Percentiles rank a stretch among this genome's conserved stretches.
Conservation (phyloP, 2,113 vertebrate species). For the Columba livia region DNA sequence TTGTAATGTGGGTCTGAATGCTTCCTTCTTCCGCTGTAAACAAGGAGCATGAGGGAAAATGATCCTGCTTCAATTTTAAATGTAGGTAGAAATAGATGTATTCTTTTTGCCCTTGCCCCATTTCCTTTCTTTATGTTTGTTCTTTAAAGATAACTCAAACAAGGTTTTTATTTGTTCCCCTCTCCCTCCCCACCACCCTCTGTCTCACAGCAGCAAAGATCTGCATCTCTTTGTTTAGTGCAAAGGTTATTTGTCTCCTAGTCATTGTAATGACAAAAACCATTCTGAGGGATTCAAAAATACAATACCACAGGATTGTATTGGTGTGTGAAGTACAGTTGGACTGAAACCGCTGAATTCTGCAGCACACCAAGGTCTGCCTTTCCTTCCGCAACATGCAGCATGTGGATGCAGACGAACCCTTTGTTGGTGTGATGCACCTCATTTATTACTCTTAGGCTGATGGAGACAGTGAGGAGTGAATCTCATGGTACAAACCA, state of each 20-base stretch:
- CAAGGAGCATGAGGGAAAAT: neutral
- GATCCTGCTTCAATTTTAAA: neutral
- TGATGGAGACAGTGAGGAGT: slow-evolving; percentile 75
- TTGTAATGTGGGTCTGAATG: neutral
- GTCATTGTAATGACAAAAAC: neutral
- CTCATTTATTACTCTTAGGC: slow-evolving; percentile 80
- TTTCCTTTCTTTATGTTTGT: neutral
- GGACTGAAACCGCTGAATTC: slow-evolving; percentile 60
- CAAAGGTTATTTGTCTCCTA: neutral
- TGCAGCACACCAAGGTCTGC: slow-evolving; percentile 67
- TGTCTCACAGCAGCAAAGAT: neutral
- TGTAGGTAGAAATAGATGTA: neutral
- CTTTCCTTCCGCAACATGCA: slow-evolving; percentile 75
- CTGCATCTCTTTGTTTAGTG: neutral
- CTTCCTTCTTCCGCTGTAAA: neutral
- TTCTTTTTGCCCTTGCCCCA: neutral
- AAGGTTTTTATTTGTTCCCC: neutral
- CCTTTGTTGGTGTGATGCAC: slow-evolving; percentile 79
- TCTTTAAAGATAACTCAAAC: neutral
- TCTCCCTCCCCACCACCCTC: neutral
- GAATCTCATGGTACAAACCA: slow-evolving; percentile 76
- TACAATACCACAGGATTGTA: neutral
- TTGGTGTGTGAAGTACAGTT: slow-evolving; percentile 17
- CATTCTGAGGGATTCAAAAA: neutral
- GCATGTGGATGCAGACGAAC: slow-evolving; percentile 80